These are phyloP conservation scores for Leucania comma DNA, from an alignment of 2,888 invertebrate species.

Conservation along the genomic window DNA sequence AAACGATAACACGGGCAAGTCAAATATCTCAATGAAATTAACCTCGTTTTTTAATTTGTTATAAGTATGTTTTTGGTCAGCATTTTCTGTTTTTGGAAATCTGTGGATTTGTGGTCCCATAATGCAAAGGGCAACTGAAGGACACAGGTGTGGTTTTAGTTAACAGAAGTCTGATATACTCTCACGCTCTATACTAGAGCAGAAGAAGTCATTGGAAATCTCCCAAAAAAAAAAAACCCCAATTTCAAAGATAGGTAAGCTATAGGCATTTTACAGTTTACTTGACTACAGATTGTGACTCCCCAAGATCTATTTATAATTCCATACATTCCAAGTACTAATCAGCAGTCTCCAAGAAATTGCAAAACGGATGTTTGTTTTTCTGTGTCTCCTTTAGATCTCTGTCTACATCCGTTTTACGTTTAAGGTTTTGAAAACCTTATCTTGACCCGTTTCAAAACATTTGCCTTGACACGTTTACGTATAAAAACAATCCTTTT, in stretches of 20 bases:
- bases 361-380: conserved; percentile 45
- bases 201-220: no score
- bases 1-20: not conserved
- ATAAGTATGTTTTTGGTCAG: not conserved
- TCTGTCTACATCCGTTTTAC: conserved; percentile 40
- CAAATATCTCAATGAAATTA: not conserved
- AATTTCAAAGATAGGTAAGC: no score
- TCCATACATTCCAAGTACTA: not conserved
- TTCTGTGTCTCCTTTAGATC: conserved; percentile 10
- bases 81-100: not conserved
- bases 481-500: conserved; percentile 14
- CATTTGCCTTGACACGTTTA: conserved; percentile 16
- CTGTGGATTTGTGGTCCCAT: no score
- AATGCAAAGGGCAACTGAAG: no score
- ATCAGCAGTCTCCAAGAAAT: not conserved
- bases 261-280: not conserved
- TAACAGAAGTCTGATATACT: no score
- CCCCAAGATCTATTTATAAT: not conserved
- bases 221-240: no score
- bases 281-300: not conserved
- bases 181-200: no score
- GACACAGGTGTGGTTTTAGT: no score
- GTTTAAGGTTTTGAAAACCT: conserved; percentile 19
- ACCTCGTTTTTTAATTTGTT: not conserved
- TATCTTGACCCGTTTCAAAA: conserved; percentile 24